phyloP scores from a whole-genome alignment of 2,888 invertebrate genomes.

The Spisula subtruncata region DNA sequence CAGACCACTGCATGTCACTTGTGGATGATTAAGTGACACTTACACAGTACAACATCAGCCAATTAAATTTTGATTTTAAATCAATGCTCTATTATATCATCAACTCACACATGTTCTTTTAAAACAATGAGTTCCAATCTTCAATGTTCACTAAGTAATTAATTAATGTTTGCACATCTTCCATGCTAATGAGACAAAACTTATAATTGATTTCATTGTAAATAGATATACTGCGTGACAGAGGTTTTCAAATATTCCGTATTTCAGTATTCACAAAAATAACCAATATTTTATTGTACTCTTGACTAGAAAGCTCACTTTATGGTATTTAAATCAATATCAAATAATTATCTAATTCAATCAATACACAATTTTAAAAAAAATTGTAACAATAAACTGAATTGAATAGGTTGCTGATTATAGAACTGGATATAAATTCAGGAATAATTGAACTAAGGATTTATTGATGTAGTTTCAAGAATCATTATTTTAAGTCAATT shows the following conservation, averaged over 20 bases:
- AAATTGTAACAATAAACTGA: not conserved
- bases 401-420: not conserved
- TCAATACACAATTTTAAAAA: not conserved
- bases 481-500: not conserved
- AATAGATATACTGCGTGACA: not conserved
- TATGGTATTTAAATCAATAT: slow-evolving; percentile 1
- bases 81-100: not conserved
- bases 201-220: not conserved
- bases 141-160: not conserved
- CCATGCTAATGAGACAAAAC: not conserved
- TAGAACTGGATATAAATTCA: not conserved
- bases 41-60: not conserved
- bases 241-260: not conserved
- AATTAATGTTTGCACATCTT: not conserved
- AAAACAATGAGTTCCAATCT: not conserved
- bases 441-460: not conserved
- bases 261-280: not conserved
- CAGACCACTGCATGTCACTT: too few species aligned
- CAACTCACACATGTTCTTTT: not conserved
- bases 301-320: not conserved
- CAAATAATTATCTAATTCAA: not conserved
- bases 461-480: not conserved
- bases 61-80: slow-evolving; percentile 3
- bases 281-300: not conserved
- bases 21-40: too few species aligned